Evolutionary conservation across 2,113 vertebrate genomes (phyloP).

Genomic region (Rhinoderma darwinii): DNA sequence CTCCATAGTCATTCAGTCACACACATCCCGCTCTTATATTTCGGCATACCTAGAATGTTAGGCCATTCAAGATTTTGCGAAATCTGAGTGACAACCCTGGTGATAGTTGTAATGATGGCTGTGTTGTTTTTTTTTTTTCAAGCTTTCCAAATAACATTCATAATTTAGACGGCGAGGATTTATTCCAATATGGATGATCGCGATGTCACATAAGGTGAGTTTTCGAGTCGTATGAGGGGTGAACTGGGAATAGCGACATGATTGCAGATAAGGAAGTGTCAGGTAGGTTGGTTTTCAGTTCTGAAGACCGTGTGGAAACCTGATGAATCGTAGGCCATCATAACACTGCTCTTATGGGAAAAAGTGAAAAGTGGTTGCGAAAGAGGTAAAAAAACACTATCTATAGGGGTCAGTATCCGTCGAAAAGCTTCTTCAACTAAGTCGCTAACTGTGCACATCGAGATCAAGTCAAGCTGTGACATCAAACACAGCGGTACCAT

Average conservation of each 20-base stretch:
- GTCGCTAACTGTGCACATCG: background rate
- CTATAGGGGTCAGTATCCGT: background rate
- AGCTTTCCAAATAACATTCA: background rate
- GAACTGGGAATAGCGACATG: background rate
- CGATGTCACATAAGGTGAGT: background rate
- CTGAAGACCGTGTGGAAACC: background rate
- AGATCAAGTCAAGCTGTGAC: background rate
- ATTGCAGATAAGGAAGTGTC: background rate
- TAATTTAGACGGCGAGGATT: background rate
- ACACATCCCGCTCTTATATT: too few species aligned
- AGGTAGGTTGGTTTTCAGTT: constrained; percentile 7
- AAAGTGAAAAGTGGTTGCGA: constrained; percentile 25
- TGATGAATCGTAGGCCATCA: background rate
- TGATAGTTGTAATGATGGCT: background rate
- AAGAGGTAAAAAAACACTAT: background rate
- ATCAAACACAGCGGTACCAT: background rate
- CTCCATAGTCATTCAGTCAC: too few species aligned
- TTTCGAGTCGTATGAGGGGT: too few species aligned
- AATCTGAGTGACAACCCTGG: background rate
- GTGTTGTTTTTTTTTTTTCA: background rate
- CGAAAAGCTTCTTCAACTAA: background rate
- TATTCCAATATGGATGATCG: background rate
- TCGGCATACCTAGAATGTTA: background rate
- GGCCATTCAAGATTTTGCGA: too few species aligned
- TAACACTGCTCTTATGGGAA: background rate